These are phyloP conservation scores for Watsonalla cultraria DNA, from an alignment of 2,888 invertebrate genomes.

Conservation along the genomic window DNA sequence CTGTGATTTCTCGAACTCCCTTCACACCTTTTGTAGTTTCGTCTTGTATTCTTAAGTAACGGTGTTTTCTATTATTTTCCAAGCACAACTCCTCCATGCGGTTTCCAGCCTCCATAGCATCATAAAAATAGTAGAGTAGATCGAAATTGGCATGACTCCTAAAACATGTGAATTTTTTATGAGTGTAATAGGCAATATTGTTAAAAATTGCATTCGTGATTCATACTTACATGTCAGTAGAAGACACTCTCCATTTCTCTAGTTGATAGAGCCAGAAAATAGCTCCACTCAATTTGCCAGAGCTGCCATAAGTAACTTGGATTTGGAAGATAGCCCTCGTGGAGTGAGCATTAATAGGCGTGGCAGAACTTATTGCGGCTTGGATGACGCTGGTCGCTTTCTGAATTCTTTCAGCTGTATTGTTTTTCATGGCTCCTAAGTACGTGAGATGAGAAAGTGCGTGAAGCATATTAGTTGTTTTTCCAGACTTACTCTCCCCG, in stretches of 20 bases:
- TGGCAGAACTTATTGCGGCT: slow-evolving; percentile 90
- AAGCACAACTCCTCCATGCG: slow-evolving; percentile 83
- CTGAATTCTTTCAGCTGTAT: slow-evolving; percentile 81
- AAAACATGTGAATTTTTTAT: slow-evolving; percentile 28
- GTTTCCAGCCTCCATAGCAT: slow-evolving; percentile 85
- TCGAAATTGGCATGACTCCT: slow-evolving; percentile 94
- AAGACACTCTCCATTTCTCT: slow-evolving; percentile 93
- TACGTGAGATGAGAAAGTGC: slow-evolving; percentile 89
- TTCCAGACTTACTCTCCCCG: slow-evolving; percentile 95
- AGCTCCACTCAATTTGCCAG: slow-evolving; percentile 93
- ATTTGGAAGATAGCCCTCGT: slow-evolving; percentile 90
- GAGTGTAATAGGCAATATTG: too few species aligned
- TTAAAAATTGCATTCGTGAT: too few species aligned
- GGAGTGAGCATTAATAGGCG: slow-evolving; percentile 90
- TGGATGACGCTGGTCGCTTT: slow-evolving; percentile 85
- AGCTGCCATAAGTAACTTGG: slow-evolving; percentile 89
- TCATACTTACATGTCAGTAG: slow-evolving; percentile 82
- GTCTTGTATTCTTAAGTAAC: slow-evolving; percentile 84
- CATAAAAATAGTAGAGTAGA: slow-evolving; percentile 93
- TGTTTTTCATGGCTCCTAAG: slow-evolving; percentile 86
- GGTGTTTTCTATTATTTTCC: slow-evolving; percentile 83
- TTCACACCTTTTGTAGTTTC: slow-evolving; percentile 76
- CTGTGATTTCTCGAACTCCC: slow-evolving; percentile 81
- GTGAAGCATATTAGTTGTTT: slow-evolving; percentile 90
- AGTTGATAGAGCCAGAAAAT: slow-evolving; percentile 91